Evolutionary conservation across 2,797 vertebrate genomes (phyloP).

Genomic region (Poeciliopsis gracilis): DNA sequence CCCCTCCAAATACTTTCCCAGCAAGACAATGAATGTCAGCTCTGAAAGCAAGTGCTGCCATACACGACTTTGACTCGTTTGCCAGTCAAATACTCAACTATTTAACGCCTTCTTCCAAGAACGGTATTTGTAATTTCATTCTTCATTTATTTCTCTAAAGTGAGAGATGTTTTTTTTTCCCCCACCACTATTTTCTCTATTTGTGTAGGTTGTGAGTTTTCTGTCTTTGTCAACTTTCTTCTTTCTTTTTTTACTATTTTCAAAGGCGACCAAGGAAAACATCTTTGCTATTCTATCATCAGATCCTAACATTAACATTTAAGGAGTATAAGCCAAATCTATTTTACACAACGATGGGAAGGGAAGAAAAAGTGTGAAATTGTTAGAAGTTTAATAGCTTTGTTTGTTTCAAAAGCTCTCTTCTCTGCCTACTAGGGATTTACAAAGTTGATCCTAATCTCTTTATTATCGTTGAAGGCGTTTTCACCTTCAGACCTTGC

Average conservation of each 20-base stretch:
- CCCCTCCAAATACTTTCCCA: conserved; percentile 58
- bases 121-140: conserved; percentile 45
- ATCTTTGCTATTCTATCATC: conserved; percentile 37
- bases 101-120: conserved; percentile 30
- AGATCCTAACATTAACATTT: conserved; percentile 59
- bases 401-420: conserved; percentile 70
- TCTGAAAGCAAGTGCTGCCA: conserved; percentile 32
- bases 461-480: conserved; percentile 71
- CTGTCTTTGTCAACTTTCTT: background rate
- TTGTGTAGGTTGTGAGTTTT: conserved; percentile 11
- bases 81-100: conserved; percentile 48
- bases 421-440: conserved; percentile 63
- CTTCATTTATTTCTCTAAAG: conserved; percentile 46
- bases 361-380: conserved; percentile 44
- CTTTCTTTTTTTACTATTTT: conserved; percentile 11
- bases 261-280: conserved; percentile 37
- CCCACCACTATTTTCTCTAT: background rate
- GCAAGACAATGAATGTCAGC: conserved; percentile 55
- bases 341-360: conserved; percentile 21
- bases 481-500: conserved; percentile 75
- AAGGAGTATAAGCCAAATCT: conserved; percentile 62
- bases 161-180: background rate
- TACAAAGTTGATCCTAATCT: conserved; percentile 73
- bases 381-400: conserved; percentile 57
- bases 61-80: conserved; percentile 49